Base-by-base conservation (phyloP, 2,113 vertebrate genomes). In the Siphamia tubifer region DNA sequence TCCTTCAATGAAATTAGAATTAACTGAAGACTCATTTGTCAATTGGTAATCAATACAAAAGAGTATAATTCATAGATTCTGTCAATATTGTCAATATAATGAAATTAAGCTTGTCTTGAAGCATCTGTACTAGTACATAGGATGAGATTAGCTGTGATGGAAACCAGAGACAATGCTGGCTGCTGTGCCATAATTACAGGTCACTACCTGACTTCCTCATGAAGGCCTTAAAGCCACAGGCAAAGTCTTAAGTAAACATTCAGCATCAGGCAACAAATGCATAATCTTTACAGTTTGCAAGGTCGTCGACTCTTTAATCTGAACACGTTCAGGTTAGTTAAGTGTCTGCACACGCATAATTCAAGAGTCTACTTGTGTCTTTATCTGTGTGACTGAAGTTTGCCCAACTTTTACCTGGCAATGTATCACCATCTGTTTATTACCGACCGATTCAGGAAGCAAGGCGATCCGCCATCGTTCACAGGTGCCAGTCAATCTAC, bases 381-480 rank as follows among this genome's bases (percentile, higher is more conserved):
- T 31, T 4, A 6, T 23, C 34, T 8, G 19, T 31, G 43, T 5
- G 15, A 2, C 11, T 21, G 8, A 77, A 77, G 72, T 87, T 87
- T 40, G 42, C 13, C 6, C 36, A 83, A 86, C 72, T 82, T 84
- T 73, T 56, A 62, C 67, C 32, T 62, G 48, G 2, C 49, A 54
- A 51, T 23, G 48, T 34, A 5, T 52, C 42, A 19, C 28, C 67
- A 66, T 65, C 58, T 13, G 63, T 63, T 47, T 44, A 19, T 44
- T 24, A 34, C 28, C 17, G 4, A 4, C 21, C 12, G 34, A 19
- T 71, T 20, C 40, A 61, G 43, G 58, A 64, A 73, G 40, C 24
- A 8, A 16, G 2, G 8, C 2, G 27, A 60, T 19, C 16, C 51
- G 23, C 53, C 51, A 47, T 10, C 6, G 5, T 10, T 53, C 12